phyloP scores from a whole-genome alignment of 2,888 invertebrate species.

The Laothoe populi region DNA sequence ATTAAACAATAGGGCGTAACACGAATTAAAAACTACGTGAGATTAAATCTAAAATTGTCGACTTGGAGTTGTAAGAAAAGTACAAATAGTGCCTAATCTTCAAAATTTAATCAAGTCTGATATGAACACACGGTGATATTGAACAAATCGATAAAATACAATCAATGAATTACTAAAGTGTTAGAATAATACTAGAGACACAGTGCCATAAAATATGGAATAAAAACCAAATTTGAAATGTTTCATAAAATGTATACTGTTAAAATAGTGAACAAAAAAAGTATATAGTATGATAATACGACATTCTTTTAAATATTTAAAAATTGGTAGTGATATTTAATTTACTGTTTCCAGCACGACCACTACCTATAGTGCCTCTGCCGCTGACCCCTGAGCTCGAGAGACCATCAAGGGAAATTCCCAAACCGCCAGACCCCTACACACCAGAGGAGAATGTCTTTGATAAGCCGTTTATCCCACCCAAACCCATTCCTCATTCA shows the following conservation, averaged over 20 bases:
- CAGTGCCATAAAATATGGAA: background rate
- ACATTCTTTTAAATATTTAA: background rate
- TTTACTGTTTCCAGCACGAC: constrained; percentile 41
- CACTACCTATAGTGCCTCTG: constrained; percentile 37
- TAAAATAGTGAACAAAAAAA: too few relatives aligned
- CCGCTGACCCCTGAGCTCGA: constrained; percentile 49
- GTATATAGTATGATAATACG: too few relatives aligned
- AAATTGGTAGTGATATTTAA: background rate
- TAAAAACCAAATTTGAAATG: background rate
- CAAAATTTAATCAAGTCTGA: background rate
- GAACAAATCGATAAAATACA: background rate
- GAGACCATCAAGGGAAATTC: constrained; percentile 50
- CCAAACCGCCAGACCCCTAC: constrained; percentile 58
- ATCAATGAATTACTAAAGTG: constrained; percentile 6
- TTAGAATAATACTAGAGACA: background rate
- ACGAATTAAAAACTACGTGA: too few relatives aligned
- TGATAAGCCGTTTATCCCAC: constrained; percentile 64
- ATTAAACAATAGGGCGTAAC: too few relatives aligned
- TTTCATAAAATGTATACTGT: constrained; percentile 31
- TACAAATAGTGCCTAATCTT: background rate
- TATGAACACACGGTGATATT: background rate
- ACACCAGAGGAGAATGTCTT: constrained; percentile 54
- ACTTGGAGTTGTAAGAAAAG: too few relatives aligned
- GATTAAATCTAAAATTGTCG: too few relatives aligned
- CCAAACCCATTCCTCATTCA: constrained; percentile 68